Evolutionary conservation across 53 echinoderm and acorn worm species (phyloP).

Genomic region (Antedon mediterranea): DNA sequence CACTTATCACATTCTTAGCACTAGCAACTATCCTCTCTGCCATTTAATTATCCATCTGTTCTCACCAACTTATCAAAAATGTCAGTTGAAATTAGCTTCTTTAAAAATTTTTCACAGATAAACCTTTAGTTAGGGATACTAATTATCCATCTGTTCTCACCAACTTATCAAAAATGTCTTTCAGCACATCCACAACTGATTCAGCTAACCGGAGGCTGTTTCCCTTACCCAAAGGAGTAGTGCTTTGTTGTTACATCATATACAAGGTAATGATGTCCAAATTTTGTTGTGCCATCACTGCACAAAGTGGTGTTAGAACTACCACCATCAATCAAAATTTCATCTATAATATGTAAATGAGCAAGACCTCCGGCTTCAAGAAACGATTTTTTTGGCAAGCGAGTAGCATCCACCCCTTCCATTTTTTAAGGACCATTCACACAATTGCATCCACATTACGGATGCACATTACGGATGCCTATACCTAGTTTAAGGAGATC

Average conservation of each 20-base stretch:
- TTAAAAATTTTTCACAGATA: no score
- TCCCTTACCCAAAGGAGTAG: conserved; percentile 35
- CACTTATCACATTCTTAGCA: conserved; percentile 15
- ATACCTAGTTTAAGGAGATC: conserved; percentile 20
- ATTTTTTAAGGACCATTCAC: conserved; percentile 15
- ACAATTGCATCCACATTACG: conserved; percentile 25
- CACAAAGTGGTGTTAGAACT: conserved; percentile 18
- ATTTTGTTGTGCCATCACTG: conserved; percentile 43
- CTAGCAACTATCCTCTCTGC: conserved; percentile 24
- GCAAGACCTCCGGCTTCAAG: conserved; percentile 34
- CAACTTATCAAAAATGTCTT: conserved; percentile 10
- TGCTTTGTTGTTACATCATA: conserved; percentile 29
- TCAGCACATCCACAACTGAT: conserved; percentile 10
- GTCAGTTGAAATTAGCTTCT: no score
- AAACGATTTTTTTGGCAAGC: conserved; percentile 22
- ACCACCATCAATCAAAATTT: conserved; percentile 7
- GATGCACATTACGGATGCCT: no score
- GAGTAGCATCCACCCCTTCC: conserved; percentile 7
- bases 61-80: no score
- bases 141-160: neutral
- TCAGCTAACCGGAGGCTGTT: conserved; percentile 14
- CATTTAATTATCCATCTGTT: no score
- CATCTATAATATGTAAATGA: conserved; percentile 25
- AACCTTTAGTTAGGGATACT: no score
- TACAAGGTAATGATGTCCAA: conserved; percentile 30